Evolutionary conservation across 2,888 invertebrate genomes (phyloP).

Genomic region (Andrena bucephala): DNA sequence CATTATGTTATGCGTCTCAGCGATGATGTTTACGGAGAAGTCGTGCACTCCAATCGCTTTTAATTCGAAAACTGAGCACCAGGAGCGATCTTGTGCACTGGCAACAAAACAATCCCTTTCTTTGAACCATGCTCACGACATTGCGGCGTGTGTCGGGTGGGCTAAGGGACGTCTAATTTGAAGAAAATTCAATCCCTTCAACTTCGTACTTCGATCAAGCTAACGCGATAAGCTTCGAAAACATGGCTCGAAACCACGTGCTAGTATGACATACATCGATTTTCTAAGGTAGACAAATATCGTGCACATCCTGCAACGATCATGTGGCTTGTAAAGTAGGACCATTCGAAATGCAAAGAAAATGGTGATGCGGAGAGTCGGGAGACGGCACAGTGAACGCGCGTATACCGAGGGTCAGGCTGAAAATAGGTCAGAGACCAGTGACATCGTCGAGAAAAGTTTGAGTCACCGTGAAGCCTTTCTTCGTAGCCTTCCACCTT

Average conservation of each 20-base stretch:
- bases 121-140: not conserved
- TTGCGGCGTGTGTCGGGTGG: not conserved
- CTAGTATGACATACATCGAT: no score
- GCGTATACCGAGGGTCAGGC: slow-evolving; percentile 18
- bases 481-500: slow-evolving; percentile 77
- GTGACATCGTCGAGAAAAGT: slow-evolving; percentile 57
- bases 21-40: not conserved
- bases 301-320: not conserved
- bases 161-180: not conserved
- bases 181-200: not conserved
- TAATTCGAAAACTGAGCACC: not conserved
- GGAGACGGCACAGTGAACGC: not conserved
- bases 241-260: no score
- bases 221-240: not conserved
- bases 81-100: not conserved
- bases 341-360: slow-evolving; percentile 5
- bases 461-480: slow-evolving; percentile 70
- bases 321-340: not conserved
- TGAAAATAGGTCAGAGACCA: slow-evolving; percentile 58
- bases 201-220: not conserved
- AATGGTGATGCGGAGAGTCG: slow-evolving; percentile 19
- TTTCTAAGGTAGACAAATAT: no score
- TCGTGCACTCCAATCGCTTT: not conserved
- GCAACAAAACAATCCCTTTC: not conserved
- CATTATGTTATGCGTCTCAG: not conserved